Base-by-base conservation (phyloP, 2,888 invertebrate species). In the Sepioteuthis lessoniana region DNA sequence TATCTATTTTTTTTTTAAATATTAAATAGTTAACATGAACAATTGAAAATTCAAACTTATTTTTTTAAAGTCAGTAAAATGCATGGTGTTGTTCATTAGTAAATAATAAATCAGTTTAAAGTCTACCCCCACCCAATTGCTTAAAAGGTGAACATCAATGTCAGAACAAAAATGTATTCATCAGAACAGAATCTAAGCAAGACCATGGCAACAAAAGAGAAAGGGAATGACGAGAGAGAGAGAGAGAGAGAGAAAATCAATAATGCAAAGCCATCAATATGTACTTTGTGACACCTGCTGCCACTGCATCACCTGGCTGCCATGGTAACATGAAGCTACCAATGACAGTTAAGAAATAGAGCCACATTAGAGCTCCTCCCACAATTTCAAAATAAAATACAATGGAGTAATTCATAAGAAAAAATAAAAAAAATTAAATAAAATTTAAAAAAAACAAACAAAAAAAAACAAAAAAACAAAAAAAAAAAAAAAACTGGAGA, bases 211-310 rank as follows among this genome's bases (percentile, higher is more conserved):
- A 76, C 76, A 76, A 76, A 2, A n/a, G 76, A 76, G 38, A 91
- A 46, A 42, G 31, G 91, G 91, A 0, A 35, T 35, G 90, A 90
- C 1, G 38, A 91, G 91, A 10, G 91, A 38, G 5, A 46, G 31
- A 8, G n/a, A n/a, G n/a, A n/a, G n/a, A 31, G 13, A 31, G 46
- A 92, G 46, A 47, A 93, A 35, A 93, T 93, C 93, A 93, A 93
- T 93, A 93, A 60, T 35, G 93, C 91, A 91, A 91, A 91, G 46
- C 38, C 91, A 91, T 91, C 91, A 93, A 93, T 55, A 55, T 93
- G 93, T 60, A 93, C 93, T 60, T 93, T 93, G 50, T 93, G 93
- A 93, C 93, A 93, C 93, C 93, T 93, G 93, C 38, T 93, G 93
- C 50, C 50, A 47, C 92, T 76, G 76, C 76, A 42, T 38, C 91